phyloP scores from a whole-genome alignment of 2,113 vertebrate genomes.

The Calonectris borealis region DNA sequence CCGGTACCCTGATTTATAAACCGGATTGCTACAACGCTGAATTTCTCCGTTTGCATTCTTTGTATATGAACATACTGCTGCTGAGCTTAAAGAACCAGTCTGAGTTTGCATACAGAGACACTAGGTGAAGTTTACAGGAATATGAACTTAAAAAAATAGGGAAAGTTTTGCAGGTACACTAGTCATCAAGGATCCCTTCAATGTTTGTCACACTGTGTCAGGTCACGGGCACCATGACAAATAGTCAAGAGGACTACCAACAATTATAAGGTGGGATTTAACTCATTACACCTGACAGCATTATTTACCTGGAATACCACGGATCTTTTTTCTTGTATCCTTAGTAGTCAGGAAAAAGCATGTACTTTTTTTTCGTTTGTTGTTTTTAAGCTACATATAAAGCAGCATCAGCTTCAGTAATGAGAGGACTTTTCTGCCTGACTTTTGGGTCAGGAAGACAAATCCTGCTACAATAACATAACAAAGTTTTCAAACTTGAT shows the following conservation, averaged over 20 bases:
- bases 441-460: not conserved
- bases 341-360: not conserved
- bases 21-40: not conserved
- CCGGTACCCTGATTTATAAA: not conserved
- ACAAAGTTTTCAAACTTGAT: not conserved
- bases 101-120: not conserved
- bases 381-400: not conserved
- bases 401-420: not conserved
- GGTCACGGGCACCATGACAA: not conserved
- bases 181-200: too few species aligned
- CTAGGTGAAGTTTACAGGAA: not conserved
- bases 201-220: not conserved
- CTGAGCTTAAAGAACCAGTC: not conserved
- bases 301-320: not conserved
- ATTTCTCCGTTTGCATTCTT: not conserved
- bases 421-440: not conserved
- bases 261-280: not conserved
- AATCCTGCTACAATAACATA: not conserved
- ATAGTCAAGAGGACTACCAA: not conserved
- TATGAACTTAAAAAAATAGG: not conserved
- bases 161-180: not conserved
- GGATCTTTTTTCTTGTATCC: not conserved
- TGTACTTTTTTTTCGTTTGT: not conserved
- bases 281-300: not conserved
- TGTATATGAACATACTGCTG: not conserved